Evolutionary conservation across 1,140 invertebrate genomes (phyloP), one percentile per base, ranked within the genome.

Genomic region (Heliconius eleuchia): DNA sequence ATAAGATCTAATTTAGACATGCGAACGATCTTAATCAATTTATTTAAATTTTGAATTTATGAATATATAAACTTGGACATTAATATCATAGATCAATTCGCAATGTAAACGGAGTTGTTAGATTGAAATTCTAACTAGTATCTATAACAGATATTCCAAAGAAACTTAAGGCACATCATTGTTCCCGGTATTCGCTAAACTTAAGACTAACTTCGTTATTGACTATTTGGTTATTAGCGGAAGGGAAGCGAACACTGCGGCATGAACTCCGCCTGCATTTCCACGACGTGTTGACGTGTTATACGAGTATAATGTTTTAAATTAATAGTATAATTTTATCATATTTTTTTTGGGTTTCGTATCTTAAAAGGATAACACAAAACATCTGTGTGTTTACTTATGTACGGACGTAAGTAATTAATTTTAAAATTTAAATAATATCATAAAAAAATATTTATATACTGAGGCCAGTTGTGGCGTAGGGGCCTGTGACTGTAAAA

Each of bases 51-150:
- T 30, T 30, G 30, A 30, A 30, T 30, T 30, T 52, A 19, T 70
- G 6, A 50, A 6, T 30, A 76, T 19, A 37, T 76, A 70, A 34
- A 70, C 74, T 46, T n/a, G 27, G 18, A 23, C 27, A 72, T 77
- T 72, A 34, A 60, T 46, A 60, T 52, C n/a, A 73, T 74, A 74
- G 50, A 50, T 76, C 78, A 77, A 52, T 82, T 71, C 70, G 52
- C 73, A 75, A 80, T 74, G 73, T 80, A 79, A 84, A 80, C 76
- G 52, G 52, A 80, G 78, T 60, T 82, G 71, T 66, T 82, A 76
- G 78, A 84, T 82, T 82, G 83, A 84, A 82, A 80, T 83, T 83
- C 82, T 70, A 76, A 77, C 77, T 79, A 79, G 75, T 76, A 82
- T 79, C 78, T 73, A 76, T 79, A 79, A 76, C 71, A 39, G 60